phyloP scores from a whole-genome alignment of 2,113 vertebrate species.

The Nestor notabilis region DNA sequence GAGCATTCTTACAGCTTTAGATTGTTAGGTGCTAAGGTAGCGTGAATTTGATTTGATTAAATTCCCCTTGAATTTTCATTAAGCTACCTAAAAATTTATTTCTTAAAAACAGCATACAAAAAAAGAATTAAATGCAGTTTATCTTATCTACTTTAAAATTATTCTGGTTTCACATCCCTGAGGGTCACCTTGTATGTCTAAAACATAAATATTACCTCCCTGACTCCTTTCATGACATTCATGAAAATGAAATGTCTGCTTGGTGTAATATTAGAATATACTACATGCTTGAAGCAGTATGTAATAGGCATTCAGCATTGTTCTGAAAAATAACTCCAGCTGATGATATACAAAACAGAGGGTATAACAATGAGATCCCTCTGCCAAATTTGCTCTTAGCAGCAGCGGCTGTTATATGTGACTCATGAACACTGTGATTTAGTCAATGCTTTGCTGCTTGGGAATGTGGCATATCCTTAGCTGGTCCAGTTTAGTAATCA shows the following conservation, averaged over 20 bases:
- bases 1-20: background rate
- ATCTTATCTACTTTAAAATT: background rate
- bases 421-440: background rate
- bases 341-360: slow-evolving; percentile 24
- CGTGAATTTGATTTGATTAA: background rate
- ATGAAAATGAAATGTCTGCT: background rate
- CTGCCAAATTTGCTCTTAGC: background rate
- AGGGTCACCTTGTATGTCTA: background rate
- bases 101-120: background rate
- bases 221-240: background rate
- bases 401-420: background rate
- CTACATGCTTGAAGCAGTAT: background rate
- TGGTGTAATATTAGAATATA: background rate
- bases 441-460: background rate
- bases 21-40: background rate
- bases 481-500: background rate
- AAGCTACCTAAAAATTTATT: background rate
- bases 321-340: slow-evolving; percentile 1
- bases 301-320: background rate
- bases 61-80: background rate
- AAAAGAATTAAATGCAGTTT: background rate
- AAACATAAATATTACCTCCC: background rate
- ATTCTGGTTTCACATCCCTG: background rate
- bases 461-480: background rate
- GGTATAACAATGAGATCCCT: background rate